phyloP scores from a whole-genome alignment of 2,113 vertebrate genomes.

The Bambusicola thoracicus region DNA sequence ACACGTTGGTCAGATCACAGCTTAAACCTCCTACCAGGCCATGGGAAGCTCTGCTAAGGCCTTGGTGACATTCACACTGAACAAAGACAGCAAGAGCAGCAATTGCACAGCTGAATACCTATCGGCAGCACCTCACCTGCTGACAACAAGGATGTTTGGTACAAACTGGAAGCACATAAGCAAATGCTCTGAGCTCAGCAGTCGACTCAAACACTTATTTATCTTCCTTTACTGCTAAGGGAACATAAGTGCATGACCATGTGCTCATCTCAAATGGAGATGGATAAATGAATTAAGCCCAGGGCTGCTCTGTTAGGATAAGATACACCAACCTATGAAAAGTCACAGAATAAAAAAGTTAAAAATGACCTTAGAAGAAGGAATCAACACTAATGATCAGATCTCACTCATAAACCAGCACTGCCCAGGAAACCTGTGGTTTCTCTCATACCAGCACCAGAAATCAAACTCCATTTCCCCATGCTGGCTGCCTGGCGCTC shows the following conservation, averaged over 20 bases:
- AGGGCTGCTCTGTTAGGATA: background rate
- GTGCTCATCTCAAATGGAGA: background rate
- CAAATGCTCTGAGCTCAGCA: background rate
- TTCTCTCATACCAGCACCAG: background rate
- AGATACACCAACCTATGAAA: background rate
- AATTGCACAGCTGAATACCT: background rate
- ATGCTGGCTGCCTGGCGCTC: background rate
- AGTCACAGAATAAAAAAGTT: background rate
- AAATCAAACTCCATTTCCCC: background rate
- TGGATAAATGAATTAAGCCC: background rate
- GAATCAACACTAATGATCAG: background rate
- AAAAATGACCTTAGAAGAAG: background rate
- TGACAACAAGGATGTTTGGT: background rate
- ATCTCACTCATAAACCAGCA: background rate
- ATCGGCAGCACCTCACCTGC: background rate
- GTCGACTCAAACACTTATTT: background rate
- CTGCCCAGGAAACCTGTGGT: background rate
- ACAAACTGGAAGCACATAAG: background rate
- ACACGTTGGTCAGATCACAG: accelerated
- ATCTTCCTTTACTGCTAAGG: background rate
- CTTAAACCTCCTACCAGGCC: background rate
- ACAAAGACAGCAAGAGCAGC: accelerated
- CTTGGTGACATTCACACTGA: background rate
- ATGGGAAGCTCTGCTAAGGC: background rate
- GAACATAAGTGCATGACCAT: background rate